Conservation (phyloP, 1,140 invertebrate genomes). For the Proctacanthus coquilletti region DNA sequence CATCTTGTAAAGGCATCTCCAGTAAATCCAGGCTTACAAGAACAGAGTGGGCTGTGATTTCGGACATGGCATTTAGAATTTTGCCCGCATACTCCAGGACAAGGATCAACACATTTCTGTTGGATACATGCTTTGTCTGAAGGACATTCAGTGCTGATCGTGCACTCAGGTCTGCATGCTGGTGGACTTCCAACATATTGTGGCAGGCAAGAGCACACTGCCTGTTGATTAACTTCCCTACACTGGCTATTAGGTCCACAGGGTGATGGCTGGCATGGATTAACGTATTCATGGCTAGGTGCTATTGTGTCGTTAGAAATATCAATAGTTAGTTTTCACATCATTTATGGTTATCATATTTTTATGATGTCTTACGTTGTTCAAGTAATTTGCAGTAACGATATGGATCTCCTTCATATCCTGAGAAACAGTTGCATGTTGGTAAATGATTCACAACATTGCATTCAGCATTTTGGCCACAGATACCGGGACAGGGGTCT, state of each 20-base stretch:
- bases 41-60: slow-evolving; percentile 57
- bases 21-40: slow-evolving; percentile 41
- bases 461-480: slow-evolving; percentile 51
- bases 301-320: slow-evolving; percentile 15
- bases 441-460: slow-evolving; percentile 50
- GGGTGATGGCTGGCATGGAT: slow-evolving; percentile 48
- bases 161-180: slow-evolving; percentile 46
- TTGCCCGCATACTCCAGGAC: slow-evolving; percentile 48
- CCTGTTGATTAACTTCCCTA: slow-evolving; percentile 37
- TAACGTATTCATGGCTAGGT: slow-evolving; percentile 21
- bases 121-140: slow-evolving; percentile 48
- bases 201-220: slow-evolving; percentile 47
- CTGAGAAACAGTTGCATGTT: slow-evolving; percentile 45
- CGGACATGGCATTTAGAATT: slow-evolving; percentile 56
- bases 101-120: slow-evolving; percentile 51
- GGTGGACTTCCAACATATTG: slow-evolving; percentile 44
- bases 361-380: slow-evolving; percentile 30
- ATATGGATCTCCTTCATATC: slow-evolving; percentile 52
- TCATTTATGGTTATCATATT: too few species aligned
- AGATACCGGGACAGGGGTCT: slow-evolving; percentile 49
- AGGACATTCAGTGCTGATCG: slow-evolving; percentile 47
- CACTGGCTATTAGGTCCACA: slow-evolving; percentile 49
- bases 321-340: slow-evolving; percentile 37
- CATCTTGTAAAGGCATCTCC: slow-evolving; percentile 54
- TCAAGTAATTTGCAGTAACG: slow-evolving; percentile 33